phyloP scores from a whole-genome alignment of 2,888 invertebrate species.

The Schrankia costaestrigalis region DNA sequence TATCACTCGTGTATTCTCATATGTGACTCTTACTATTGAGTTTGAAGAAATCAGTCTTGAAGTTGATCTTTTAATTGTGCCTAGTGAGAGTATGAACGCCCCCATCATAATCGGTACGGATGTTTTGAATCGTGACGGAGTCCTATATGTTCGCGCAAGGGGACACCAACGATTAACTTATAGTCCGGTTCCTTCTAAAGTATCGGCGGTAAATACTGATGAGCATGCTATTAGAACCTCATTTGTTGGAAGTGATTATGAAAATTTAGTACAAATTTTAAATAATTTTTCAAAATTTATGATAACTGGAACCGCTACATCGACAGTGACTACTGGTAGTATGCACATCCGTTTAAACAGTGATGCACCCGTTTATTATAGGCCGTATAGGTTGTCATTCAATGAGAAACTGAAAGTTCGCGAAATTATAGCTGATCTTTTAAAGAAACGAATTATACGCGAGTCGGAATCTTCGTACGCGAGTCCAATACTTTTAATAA shows the following conservation, averaged over 20 bases:
- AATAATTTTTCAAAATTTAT: background rate
- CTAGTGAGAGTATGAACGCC: background rate
- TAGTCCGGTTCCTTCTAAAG: background rate
- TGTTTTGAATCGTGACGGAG: conserved; percentile 6
- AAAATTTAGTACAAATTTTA: background rate
- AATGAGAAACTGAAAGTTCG: background rate
- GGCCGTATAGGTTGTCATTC: background rate
- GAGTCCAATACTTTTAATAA: background rate
- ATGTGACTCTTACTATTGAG: conserved; percentile 8
- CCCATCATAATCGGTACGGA: conserved; percentile 8
- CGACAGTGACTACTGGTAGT: conserved; percentile 1
- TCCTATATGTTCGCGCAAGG: background rate
- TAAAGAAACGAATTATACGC: background rate
- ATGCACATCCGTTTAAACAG: background rate
- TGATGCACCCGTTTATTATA: background rate
- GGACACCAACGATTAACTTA: too few relatives aligned
- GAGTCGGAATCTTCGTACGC: background rate
- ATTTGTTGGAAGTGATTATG: background rate
- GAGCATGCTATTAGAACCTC: background rate
- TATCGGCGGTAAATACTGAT: background rate
- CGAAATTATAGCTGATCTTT: background rate
- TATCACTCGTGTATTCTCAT: background rate
- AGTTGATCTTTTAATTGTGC: conserved; percentile 5
- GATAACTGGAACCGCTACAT: background rate
- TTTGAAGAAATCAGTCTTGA: conserved; percentile 1